Conservation (phyloP, 2,113 vertebrate genomes). For the Grammomys surdaster region DNA sequence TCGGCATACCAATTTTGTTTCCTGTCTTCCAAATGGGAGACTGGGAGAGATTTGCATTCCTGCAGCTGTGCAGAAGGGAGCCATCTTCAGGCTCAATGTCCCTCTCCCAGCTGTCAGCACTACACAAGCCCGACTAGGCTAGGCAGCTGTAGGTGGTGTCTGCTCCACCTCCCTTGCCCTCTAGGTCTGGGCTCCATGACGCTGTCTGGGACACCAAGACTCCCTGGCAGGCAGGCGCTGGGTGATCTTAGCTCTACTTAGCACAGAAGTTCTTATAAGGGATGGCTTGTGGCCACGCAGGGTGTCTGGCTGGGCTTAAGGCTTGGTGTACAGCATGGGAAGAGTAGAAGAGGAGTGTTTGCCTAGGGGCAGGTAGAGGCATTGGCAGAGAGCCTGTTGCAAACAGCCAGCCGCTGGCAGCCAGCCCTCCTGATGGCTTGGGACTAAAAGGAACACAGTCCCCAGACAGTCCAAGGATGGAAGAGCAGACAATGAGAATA, state of each 20-base stretch:
- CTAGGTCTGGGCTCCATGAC: accelerated
- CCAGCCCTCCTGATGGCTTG: background rate
- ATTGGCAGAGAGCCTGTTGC: background rate
- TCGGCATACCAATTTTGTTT: background rate
- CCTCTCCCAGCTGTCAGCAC: background rate
- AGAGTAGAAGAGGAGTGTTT: background rate
- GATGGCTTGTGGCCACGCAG: slow-evolving; percentile 15
- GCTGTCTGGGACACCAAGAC: background rate
- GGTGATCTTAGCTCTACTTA: background rate
- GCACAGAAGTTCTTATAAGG: slow-evolving; percentile 69
- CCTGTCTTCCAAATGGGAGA: background rate
- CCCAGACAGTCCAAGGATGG: background rate
- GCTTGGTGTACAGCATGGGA: background rate
- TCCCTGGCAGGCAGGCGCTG: background rate
- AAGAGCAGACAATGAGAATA: background rate
- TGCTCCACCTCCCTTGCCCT: background rate
- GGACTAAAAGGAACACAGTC: background rate
- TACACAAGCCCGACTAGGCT: accelerated
- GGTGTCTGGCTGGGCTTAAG: background rate
- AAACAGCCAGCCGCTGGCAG: background rate
- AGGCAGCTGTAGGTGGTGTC: accelerated
- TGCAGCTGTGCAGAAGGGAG: background rate
- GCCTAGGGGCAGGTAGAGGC: background rate
- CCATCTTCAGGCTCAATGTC: accelerated
- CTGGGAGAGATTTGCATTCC: background rate